Evolutionary conservation across 2,113 vertebrate species (phyloP).

Genomic region (Corapipo altera): DNA sequence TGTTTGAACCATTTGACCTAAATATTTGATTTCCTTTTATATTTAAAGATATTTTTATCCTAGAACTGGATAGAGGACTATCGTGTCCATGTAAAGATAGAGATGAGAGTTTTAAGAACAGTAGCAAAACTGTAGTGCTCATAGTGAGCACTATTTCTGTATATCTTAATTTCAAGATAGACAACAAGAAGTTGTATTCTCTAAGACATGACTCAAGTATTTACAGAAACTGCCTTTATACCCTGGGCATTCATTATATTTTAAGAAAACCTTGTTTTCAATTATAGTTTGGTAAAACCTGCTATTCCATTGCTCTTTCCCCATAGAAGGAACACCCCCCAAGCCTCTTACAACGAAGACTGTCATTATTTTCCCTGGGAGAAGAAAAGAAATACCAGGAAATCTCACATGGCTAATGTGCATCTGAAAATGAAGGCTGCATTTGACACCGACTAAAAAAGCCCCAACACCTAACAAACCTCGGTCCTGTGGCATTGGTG

Average conservation of each 20-base stretch:
- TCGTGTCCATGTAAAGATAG: not conserved
- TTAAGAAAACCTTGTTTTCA: conserved; percentile 23
- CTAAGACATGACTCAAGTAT: not conserved
- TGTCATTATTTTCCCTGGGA: conserved; percentile 23
- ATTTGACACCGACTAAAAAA: not conserved
- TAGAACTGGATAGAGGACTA: not conserved
- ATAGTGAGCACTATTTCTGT: not conserved
- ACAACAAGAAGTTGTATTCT: not conserved
- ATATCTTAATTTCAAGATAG: not conserved
- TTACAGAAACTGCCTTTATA: conserved; percentile 37
- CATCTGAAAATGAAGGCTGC: not conserved
- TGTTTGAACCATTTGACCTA: not conserved
- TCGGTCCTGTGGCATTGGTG: conserved; percentile 94
- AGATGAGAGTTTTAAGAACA: not conserved
- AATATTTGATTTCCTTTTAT: not conserved
- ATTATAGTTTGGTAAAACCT: conserved; percentile 24
- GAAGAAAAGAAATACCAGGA: conserved; percentile 33
- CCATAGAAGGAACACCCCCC: not conserved
- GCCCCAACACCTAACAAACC: conserved; percentile 77
- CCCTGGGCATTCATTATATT: not conserved
- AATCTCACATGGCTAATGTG: conserved; percentile 17
- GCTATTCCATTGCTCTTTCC: conserved; percentile 20
- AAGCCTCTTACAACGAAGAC: not conserved
- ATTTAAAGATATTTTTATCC: conserved; percentile 5
- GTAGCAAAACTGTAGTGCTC: not conserved